These are phyloP conservation scores for Staurois parvus DNA, from an alignment of 2,797 vertebrate genomes.

Conservation along the genomic window DNA sequence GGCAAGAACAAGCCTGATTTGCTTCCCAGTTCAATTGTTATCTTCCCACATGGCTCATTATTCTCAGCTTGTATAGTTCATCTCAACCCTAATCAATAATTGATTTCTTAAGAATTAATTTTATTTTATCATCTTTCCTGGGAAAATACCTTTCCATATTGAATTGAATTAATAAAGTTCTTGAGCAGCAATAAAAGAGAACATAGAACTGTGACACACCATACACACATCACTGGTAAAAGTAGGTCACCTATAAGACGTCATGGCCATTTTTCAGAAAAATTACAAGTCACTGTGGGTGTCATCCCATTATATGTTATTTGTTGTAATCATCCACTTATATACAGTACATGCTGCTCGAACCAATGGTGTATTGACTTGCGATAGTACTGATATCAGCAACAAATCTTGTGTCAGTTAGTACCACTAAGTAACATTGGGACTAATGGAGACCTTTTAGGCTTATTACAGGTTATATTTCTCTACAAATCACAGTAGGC, in stretches of 20 bases:
- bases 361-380: background rate
- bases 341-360: background rate
- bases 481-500: background rate
- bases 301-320: background rate
- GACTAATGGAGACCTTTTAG: background rate
- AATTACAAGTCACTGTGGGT: background rate
- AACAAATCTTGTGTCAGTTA: background rate
- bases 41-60: background rate
- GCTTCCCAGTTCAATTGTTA: background rate
- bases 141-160: background rate
- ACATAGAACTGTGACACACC: too few species aligned
- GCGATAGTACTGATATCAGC: background rate
- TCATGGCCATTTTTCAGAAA: background rate
- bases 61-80: background rate
- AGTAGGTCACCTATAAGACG: background rate
- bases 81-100: too few species aligned
- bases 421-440: background rate
- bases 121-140: too few species aligned
- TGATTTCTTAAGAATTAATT: background rate
- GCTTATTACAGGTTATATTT: background rate
- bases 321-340: background rate
- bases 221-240: too few species aligned
- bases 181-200: background rate
- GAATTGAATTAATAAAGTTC: background rate
- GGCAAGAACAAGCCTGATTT: background rate